phyloP scores from a whole-genome alignment of 2,888 invertebrate species.

The Caenorhabditis sinica region DNA sequence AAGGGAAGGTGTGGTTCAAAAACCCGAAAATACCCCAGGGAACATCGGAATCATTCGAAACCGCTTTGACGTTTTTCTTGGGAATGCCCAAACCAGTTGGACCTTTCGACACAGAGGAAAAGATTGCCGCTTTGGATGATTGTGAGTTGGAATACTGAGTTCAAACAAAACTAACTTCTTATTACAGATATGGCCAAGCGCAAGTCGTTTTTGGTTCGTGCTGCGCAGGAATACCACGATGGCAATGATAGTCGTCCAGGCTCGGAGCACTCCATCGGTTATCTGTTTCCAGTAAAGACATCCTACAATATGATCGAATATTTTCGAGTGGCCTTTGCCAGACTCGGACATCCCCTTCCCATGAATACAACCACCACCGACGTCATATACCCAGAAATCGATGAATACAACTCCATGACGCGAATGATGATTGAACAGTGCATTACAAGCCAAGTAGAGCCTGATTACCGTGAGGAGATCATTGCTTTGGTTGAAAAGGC shows the following conservation, averaged over 20 bases:
- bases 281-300: conserved; percentile 20
- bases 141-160: neutral
- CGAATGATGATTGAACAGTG: conserved; percentile 10
- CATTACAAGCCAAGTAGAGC: neutral
- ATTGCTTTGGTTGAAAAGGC: neutral
- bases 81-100: neutral
- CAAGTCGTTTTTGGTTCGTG: neutral
- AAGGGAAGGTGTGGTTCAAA: no score
- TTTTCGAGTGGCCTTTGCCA: neutral
- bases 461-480: neutral
- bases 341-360: neutral
- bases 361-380: neutral
- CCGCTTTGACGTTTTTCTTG: neutral
- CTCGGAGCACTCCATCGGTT: conserved; percentile 16
- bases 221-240: conserved; percentile 6
- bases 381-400: conserved; percentile 18
- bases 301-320: conserved; percentile 42
- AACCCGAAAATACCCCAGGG: neutral
- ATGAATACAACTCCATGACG: neutral
- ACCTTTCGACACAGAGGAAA: neutral
- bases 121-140: neutral
- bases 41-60: neutral
- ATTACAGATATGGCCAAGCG: neutral
- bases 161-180: neutral
- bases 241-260: conserved; percentile 15